Base-by-base conservation (phyloP, 2,888 invertebrate species). In the Microctonus brassicae region DNA sequence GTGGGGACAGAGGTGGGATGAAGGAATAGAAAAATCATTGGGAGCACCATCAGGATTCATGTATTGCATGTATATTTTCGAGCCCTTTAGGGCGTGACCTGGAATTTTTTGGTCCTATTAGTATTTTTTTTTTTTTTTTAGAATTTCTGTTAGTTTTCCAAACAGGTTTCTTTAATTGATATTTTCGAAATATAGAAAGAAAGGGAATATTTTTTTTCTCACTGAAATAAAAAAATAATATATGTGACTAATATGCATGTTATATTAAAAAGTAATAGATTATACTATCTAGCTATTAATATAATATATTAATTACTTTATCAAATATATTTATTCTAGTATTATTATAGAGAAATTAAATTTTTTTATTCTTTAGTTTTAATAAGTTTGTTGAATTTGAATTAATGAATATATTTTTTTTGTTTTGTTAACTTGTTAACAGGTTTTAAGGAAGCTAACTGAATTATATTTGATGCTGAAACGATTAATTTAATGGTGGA, bases 61-160 rank as follows among this genome's bases (percentile, higher is more conserved):
- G 20, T 22, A 34, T 29, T 7, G 29, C 17, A 17, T 42, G 47
- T 52, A n/a, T 39, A n/a, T 24, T 22, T 62, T 24, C 24, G 33
- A 34, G 22, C 34, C 53, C 55, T 36, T 34, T 34, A 33, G 65
- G 55, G 55, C 65, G 65, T 65, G 65, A 65, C 55, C 36, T 34
- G 17, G 13, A 22, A 33, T 13, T 55, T 47, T 55, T 24, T 53
- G 17, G n/a, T 9, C 11, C 1, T 3, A 42, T 61, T 13, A 10
- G 13, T 64, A 11, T 13, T 29, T 11, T 22, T n/a, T n/a, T n/a
- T n/a, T n/a, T n/a, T n/a, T n/a, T n/a, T n/a, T n/a, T n/a, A n/a
- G 13, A 22, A 10, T 11, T 26, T 39, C 24, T 42, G 11, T 47
- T 2, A 26, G 29, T 57, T 10, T 7, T 29, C 29, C 4, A 26